Evolutionary conservation across 2,113 vertebrate species (phyloP).

Genomic region (Paracanthobrama guichenoti): DNA sequence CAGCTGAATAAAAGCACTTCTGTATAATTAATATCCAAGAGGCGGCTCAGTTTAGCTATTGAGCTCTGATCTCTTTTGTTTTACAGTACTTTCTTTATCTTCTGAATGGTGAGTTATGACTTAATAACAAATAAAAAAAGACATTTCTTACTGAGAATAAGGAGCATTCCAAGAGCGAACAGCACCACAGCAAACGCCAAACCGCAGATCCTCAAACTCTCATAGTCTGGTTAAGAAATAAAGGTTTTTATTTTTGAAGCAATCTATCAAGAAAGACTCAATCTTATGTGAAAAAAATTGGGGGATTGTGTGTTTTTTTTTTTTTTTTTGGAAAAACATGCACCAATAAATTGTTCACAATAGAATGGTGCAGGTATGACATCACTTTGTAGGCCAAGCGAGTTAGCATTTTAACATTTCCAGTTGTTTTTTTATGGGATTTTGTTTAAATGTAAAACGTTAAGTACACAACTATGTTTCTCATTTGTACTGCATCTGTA

Average conservation of each 20-base stretch:
- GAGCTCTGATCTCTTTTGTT: not conserved
- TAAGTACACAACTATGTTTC: too few relatives aligned
- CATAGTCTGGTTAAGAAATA: conserved; percentile 81
- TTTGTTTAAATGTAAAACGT: too few relatives aligned
- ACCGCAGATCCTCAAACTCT: conserved; percentile 92
- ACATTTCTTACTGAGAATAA: conserved; percentile 89
- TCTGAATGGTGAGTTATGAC: not conserved
- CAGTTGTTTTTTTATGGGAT: too few relatives aligned
- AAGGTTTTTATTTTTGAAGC: not conserved
- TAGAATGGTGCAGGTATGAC: too few relatives aligned
- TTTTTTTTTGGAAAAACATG: too few relatives aligned
- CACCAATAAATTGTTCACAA: too few relatives aligned
- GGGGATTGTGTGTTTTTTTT: too few relatives aligned
- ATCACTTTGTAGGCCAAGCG: too few relatives aligned
- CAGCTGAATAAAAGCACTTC: not conserved
- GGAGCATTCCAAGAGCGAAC: conserved; percentile 90
- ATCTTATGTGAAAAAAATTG: not conserved
- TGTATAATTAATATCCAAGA: not conserved
- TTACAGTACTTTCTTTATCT: not conserved
- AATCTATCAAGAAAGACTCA: not conserved
- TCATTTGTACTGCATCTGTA: too few relatives aligned
- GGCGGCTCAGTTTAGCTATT: conserved; percentile 12
- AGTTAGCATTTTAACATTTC: too few relatives aligned
- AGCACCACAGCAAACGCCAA: conserved; percentile 92
- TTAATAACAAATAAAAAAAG: not conserved